phyloP scores from a whole-genome alignment of 1,140 invertebrate genomes.

The Theocolax elegans region DNA sequence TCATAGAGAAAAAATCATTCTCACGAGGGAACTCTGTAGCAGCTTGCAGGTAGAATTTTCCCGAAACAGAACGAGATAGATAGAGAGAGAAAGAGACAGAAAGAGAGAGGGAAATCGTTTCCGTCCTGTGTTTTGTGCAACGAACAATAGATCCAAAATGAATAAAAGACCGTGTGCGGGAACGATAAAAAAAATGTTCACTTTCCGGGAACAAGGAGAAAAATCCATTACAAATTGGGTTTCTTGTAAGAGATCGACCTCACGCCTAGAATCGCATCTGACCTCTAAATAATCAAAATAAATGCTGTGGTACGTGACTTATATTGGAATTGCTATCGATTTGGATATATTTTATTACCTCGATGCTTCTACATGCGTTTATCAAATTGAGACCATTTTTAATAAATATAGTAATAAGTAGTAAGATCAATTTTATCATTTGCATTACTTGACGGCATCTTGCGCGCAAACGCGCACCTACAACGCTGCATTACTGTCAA shows the following conservation, averaged over 20 bases:
- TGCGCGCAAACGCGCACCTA: too few relatives aligned
- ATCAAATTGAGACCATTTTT: too few relatives aligned
- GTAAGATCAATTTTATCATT: too few relatives aligned
- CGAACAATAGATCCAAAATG: slow-evolving; percentile 14
- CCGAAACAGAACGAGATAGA: slow-evolving; percentile 7
- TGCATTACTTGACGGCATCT: too few relatives aligned
- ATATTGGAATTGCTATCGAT: too few relatives aligned
- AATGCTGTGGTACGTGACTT: too few relatives aligned
- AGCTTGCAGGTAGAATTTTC: slow-evolving; percentile 15
- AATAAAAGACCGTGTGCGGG: neutral
- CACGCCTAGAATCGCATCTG: neutral
- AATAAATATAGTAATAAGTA: too few relatives aligned
- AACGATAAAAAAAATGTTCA: slow-evolving; percentile 21
- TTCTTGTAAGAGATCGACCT: slow-evolving; percentile 20
- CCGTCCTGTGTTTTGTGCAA: slow-evolving; percentile 26
- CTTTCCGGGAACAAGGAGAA: slow-evolving; percentile 17
- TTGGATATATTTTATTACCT: too few relatives aligned
- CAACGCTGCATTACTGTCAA: too few relatives aligned
- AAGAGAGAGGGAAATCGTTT: slow-evolving; percentile 30
- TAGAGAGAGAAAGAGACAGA: neutral
- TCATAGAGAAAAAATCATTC: slow-evolving; percentile 17
- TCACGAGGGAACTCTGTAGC: slow-evolving; percentile 1
- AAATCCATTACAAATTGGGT: slow-evolving; percentile 20
- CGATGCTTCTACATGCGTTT: too few relatives aligned
- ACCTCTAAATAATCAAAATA: too few relatives aligned